Evolutionary conservation across 1,140 invertebrate genomes (phyloP).

Genomic region (Physella acuta): DNA sequence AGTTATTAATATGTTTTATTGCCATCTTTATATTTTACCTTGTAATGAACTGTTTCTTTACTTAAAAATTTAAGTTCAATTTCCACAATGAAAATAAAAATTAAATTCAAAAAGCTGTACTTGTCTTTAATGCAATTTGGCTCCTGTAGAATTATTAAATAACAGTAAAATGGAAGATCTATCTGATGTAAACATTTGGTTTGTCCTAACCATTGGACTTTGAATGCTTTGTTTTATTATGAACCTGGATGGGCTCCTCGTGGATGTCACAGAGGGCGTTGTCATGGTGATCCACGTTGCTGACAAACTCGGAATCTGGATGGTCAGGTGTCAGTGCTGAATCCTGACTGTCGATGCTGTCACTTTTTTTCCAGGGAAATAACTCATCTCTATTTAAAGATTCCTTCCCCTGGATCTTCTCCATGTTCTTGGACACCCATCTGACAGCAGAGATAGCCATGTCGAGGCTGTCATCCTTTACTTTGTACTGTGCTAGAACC

Average conservation of each 20-base stretch:
- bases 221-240: too few relatives aligned
- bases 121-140: too few relatives aligned
- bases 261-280: slow-evolving; percentile 11
- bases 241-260: slow-evolving; percentile 10
- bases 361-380: not conserved
- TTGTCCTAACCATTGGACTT: too few relatives aligned
- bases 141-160: too few relatives aligned
- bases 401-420: not conserved
- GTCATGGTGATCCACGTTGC: not conserved
- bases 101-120: too few relatives aligned
- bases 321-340: not conserved
- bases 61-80: too few relatives aligned
- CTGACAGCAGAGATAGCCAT: slow-evolving; percentile 10
- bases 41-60: too few relatives aligned
- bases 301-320: not conserved
- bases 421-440: not conserved
- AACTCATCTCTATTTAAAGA: not conserved
- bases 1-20: too few relatives aligned
- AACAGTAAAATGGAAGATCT: too few relatives aligned
- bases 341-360: not conserved
- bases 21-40: too few relatives aligned
- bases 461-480: slow-evolving; percentile 5
- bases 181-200: too few relatives aligned
- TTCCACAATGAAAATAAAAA: too few relatives aligned
- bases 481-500: slow-evolving; percentile 14